phyloP scores from a whole-genome alignment of 2,113 vertebrate species.

The Dasyprocta punctata region DNA sequence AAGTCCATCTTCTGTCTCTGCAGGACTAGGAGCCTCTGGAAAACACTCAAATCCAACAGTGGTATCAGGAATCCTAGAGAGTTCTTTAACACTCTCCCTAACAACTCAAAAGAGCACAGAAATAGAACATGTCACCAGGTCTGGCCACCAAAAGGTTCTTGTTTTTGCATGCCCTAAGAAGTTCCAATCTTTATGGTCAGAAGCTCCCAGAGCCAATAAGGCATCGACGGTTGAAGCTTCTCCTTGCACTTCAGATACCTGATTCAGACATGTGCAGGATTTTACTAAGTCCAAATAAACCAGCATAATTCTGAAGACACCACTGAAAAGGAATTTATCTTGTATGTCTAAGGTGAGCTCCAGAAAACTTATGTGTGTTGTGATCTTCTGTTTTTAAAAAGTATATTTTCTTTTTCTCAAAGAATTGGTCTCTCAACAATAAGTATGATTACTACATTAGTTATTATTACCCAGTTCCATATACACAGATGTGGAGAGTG shows the following conservation, averaged over 20 bases:
- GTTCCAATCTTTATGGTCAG: rapidly evolving
- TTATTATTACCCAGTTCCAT: neutral
- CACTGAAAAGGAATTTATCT: neutral
- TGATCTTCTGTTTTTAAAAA: constrained; percentile 10
- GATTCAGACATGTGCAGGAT: constrained; percentile 7
- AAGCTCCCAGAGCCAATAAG: constrained; percentile 20
- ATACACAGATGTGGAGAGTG: neutral
- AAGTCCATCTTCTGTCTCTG: constrained; percentile 44
- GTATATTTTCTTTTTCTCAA: neutral
- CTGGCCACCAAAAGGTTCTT: neutral
- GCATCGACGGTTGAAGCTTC: neutral
- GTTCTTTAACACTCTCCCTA: neutral
- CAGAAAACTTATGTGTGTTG: neutral
- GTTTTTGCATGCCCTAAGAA: rapidly evolving
- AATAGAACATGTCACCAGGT: neutral
- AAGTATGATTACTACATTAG: neutral
- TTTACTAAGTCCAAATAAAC: constrained; percentile 57
- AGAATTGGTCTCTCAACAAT: neutral
- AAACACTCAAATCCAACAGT: neutral
- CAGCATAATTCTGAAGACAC: neutral
- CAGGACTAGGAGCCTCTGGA: constrained; percentile 40
- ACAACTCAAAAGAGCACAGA: neutral
- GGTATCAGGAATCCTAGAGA: neutral
- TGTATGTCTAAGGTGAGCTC: constrained; percentile 39
- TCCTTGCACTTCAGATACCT: constrained; percentile 48